Evolutionary conservation across 2,797 vertebrate genomes (phyloP), one percentile per base, ranked within the genome.

Genomic region (Alca torda): DNA sequence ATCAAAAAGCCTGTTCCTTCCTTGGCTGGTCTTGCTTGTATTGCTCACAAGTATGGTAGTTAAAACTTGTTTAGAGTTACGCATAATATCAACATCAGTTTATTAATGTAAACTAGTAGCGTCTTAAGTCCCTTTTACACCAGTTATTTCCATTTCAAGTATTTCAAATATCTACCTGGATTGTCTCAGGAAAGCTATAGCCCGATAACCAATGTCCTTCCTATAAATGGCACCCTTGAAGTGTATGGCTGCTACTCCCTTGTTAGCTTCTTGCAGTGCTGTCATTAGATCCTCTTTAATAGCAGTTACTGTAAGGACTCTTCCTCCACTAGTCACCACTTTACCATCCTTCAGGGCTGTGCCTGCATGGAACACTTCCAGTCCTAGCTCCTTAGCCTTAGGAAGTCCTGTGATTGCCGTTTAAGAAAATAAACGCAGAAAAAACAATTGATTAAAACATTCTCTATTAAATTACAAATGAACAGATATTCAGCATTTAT

Each of bases 321-420:
- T 98, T 33, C 99, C 99, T 0, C 99, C 99, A 0, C 95, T 99
- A 74, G 99, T 99, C 19, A 99, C 97, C 87, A 99, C 98, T 76
- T 88, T 97, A 35, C 96, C 98, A 1, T 98, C 98, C 88, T 98
- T 98, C 50, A 99, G 96, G 14, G 98, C 94, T 0, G 99, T 99
- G 78, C 99, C 99, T 0, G 99, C 99, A 9, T 99, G 99, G 97
- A 99, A 99, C 46, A 99, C 99, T 96, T 99, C 98, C 80, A 99
- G 89, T 9, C 98, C 99, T 84, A 97, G 97, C 18, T 99, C 98
- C 85, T 97, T 96, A 50, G 98, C 98, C 95, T 98, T 97, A 9
- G 98, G 93, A 78, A 99, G 94, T 56, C 99, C 99, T 99, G 73
- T 31, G 75, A 82, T 92, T 31, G 92, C 43, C 91, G 13, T 67